Conservation (phyloP, 2,888 invertebrate species). For the Philopedon plagiatum region DNA sequence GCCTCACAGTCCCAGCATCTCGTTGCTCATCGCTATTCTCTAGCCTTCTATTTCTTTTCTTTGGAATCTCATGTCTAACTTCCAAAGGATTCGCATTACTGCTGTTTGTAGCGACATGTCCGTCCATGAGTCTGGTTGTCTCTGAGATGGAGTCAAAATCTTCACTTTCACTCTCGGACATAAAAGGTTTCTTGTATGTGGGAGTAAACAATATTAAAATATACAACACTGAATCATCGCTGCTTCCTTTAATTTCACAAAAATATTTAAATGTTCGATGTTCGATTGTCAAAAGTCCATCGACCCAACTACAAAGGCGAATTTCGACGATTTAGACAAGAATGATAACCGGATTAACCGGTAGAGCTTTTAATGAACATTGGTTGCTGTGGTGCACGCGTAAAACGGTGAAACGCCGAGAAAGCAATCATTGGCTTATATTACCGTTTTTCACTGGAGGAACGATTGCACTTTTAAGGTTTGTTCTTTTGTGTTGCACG, state of each 20-base stretch:
- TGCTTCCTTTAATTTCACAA: background rate
- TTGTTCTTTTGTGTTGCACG: no score
- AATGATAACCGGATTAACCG: background rate
- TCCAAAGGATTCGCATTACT: slow-evolving; percentile 66
- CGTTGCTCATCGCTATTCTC: slow-evolving; percentile 16
- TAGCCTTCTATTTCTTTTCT: slow-evolving; percentile 27
- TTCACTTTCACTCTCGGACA: slow-evolving; percentile 65
- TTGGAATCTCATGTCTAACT: slow-evolving; percentile 38
- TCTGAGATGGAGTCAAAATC: slow-evolving; percentile 79
- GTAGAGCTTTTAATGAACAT: no score
- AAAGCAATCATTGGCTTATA: no score
- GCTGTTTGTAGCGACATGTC: slow-evolving; percentile 79
- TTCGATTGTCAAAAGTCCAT: background rate
- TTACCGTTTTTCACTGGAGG: no score
- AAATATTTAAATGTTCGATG: background rate
- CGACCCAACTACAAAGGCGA: background rate
- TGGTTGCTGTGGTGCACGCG: no score
- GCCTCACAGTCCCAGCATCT: background rate
- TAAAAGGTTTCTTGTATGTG: slow-evolving; percentile 50
- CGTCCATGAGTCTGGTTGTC: slow-evolving; percentile 89
- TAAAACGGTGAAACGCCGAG: no score
- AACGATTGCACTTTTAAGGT: no score
- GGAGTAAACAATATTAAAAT: slow-evolving; percentile 5
- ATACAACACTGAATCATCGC: slow-evolving; percentile 18
- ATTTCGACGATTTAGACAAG: background rate